Evolutionary conservation across 2,888 invertebrate genomes (phyloP), one percentile per base, ranked within the genome.

Genomic region (Cyaniris semiargus): DNA sequence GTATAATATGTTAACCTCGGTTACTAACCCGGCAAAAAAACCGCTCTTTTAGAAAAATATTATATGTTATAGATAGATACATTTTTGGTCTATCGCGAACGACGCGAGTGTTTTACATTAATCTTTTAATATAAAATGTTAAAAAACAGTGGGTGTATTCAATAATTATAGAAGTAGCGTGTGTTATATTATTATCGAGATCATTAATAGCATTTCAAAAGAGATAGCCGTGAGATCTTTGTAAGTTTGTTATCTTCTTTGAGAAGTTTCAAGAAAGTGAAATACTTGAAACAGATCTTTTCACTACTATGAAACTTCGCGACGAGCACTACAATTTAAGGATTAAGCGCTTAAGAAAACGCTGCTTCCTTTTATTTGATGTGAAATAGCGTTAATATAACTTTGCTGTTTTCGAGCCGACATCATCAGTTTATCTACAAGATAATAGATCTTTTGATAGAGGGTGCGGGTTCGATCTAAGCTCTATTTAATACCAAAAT

Each of bases 331-430:
- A 66, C 66, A 66, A 66, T 66, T 31, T 66, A 18, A 66, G 66
- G 66, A 66, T 66, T 66, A 66, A 66, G 21, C 66, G 27, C 66
- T 66, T 66, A 66, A 66, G 66, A 66, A 66, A 66, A 66, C 66
- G 66, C 15, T 6, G 27, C 27, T 27, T 66, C 60, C 23, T 60
- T 60, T 66, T 6, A 1, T 31, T 31, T 66, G 1, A 66, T 31
- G 27, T 66, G 7, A 18, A 66, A 66, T 66, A 2, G 27, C 18
- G 66, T 31, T 66, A 27, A 23, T 60, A 13, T 58, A 58, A 60
- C 27, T 66, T 15, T 1, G 23, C 8, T 58, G 60, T 66, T 27
- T 23, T 27, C 23, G 15, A 27, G 1, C 23, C 4, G 3, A 60
- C 21, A 15, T 27, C 23, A 66, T 66, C 2, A 60, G 21, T 13